Evolutionary conservation across 2,888 invertebrate species (phyloP), one percentile per base, ranked within the genome.

Genomic region (Quadroppia sp.): DNA sequence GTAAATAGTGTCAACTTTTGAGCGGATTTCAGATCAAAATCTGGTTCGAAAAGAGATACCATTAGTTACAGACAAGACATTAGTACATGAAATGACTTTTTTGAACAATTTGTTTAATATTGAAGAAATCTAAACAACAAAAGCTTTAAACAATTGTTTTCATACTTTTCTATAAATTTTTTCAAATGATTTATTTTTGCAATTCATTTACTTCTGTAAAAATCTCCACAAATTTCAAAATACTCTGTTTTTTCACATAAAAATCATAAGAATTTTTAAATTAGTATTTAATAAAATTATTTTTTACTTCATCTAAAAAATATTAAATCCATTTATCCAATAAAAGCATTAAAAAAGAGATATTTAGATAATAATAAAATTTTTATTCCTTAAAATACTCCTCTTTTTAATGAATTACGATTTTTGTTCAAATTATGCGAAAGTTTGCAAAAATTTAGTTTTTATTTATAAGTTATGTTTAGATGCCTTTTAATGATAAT

Each of bases 401-500:
- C 2, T 7, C 2, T 23, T 50, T 50, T 50, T 20, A 20, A 17
- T 7, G 11, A 45, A 20, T 45, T 6, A 45, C 2, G 2, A 45
- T 45, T 17, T 17, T 17, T 45, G n/a, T 20, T 50, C 20, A 20
- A 30, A 28, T 59, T 28, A 59, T 59, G 20, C 4, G 9, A 25
- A 30, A 59, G 2, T 30, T 28, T 3, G 56, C 56, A 59, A 30
- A 59, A 59, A 59, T 28, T 17, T 28, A 59, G 20, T 28, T n/a
- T 28, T 30, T 28, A 28, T 6, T 28, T 30, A 59, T 3, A 9
- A 25, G 17, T 53, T 53, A 25, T 25, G 9, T 13, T 59, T 30
- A 28, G 56, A 59, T 59, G 56, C 13, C 56, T 28, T 59, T 59
- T 17, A 59, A 59, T 59, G 56, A 59, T 59, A 59, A 59, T 11